Evolutionary conservation across 1,140 invertebrate species (phyloP).

Genomic region (Sitobion miscanthi): DNA sequence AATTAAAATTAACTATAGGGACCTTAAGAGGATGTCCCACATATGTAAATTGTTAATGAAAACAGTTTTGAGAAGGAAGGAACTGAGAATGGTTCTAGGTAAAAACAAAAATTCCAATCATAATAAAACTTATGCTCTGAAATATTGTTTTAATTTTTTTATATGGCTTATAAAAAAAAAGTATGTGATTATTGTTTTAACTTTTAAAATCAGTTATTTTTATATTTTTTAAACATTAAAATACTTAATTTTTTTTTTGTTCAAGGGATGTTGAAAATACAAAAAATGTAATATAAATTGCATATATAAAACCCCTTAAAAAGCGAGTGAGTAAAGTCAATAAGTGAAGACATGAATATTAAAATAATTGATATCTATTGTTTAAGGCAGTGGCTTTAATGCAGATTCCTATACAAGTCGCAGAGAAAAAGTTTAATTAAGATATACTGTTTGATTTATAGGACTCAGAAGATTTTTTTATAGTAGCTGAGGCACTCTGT

Average conservation of each 20-base stretch:
- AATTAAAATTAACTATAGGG: too few species aligned
- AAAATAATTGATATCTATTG: not conserved
- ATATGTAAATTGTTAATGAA: not conserved
- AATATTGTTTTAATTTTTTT: not conserved
- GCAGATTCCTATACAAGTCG: too few species aligned
- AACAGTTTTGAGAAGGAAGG: not conserved
- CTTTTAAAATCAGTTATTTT: too few species aligned
- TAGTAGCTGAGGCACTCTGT: not conserved
- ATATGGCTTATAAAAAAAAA: too few species aligned
- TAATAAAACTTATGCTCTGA: not conserved
- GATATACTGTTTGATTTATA: not conserved
- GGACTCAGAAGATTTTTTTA: not conserved
- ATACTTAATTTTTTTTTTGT: too few species aligned
- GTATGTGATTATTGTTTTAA: too few species aligned
- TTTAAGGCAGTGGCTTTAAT: too few species aligned
- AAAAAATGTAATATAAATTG: not conserved
- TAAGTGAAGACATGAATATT: not conserved
- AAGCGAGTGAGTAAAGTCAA: not conserved
- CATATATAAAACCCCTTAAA: not conserved
- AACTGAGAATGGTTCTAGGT: not conserved
- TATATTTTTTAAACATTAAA: too few species aligned
- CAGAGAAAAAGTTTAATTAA: not conserved
- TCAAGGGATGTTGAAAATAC: too few species aligned
- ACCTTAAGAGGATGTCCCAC: not conserved
- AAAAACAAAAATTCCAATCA: not conserved